Conservation (phyloP, 2,888 invertebrate genomes). For the Cyclophora albipunctata region DNA sequence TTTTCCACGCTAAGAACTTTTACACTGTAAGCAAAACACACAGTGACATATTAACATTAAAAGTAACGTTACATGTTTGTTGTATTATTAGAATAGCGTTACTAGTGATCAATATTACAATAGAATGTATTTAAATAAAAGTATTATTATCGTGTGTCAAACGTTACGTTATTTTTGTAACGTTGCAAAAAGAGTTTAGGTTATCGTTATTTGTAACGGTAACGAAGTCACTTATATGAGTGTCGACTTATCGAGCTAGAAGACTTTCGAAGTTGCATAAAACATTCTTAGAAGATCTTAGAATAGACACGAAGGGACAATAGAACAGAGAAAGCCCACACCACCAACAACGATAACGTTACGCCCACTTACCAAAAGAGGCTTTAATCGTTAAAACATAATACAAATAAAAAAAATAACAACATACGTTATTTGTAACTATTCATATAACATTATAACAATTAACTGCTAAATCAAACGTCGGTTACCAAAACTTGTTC, state of each 20-base stretch:
- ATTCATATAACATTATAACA: slow-evolving; percentile 39
- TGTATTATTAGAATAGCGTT: too few relatives aligned
- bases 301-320: slow-evolving; percentile 43
- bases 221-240: slow-evolving; percentile 31
- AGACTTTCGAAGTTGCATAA: slow-evolving; percentile 36
- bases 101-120: too few relatives aligned
- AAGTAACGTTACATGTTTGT: too few relatives aligned
- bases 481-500: slow-evolving; percentile 70
- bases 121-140: too few relatives aligned
- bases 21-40: too few relatives aligned
- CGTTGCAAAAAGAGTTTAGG: too few relatives aligned
- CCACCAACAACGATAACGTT: slow-evolving; percentile 49
- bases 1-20: too few relatives aligned
- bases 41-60: too few relatives aligned
- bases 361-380: slow-evolving; percentile 63
- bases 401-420: slow-evolving; percentile 48
- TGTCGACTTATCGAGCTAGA: slow-evolving; percentile 32
- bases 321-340: slow-evolving; percentile 66
- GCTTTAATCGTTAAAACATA: slow-evolving; percentile 45
- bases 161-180: too few relatives aligned
- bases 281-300: slow-evolving; percentile 25
- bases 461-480: slow-evolving; percentile 62
- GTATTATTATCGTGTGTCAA: too few relatives aligned
- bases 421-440: slow-evolving; percentile 53
- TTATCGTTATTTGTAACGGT: too few relatives aligned